phyloP scores from a whole-genome alignment of 1,140 invertebrate genomes.

The Stenopsyche tienmushanensis region DNA sequence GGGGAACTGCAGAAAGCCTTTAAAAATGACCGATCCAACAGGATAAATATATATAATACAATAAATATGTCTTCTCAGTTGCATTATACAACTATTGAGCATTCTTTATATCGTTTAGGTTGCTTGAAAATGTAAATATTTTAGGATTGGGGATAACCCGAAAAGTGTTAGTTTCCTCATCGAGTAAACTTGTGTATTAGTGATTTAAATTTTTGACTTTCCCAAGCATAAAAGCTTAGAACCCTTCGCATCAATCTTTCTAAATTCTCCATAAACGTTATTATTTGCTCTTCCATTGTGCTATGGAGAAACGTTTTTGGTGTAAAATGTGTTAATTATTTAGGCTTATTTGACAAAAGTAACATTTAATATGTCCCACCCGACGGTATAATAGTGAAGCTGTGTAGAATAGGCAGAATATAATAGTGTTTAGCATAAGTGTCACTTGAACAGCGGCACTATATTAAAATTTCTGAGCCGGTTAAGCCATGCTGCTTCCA shows the following conservation, averaged over 20 bases:
- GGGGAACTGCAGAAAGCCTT: too few relatives aligned
- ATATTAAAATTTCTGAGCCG: conserved; percentile 18
- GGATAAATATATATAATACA: too few relatives aligned
- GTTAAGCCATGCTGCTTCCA: neutral
- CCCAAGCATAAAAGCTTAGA: too few relatives aligned
- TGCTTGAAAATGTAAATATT: too few relatives aligned
- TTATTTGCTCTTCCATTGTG: neutral
- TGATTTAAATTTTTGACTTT: neutral
- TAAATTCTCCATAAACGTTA: neutral
- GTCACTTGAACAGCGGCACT: neutral
- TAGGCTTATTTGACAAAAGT: too few relatives aligned
- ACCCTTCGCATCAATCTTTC: neutral
- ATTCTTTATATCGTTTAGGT: too few relatives aligned
- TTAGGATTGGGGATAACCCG: too few relatives aligned
- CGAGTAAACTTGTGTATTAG: neutral
- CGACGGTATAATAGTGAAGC: neutral
- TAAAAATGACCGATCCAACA: too few relatives aligned
- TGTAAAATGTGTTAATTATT: neutral
- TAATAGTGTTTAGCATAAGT: neutral
- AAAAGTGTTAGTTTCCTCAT: neutral
- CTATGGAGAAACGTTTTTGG: neutral
- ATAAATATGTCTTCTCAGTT: too few relatives aligned
- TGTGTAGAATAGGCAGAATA: too few relatives aligned
- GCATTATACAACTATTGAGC: too few relatives aligned
- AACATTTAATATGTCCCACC: neutral